These are phyloP conservation scores for Microtus pennsylvanicus DNA, from an alignment of 2,113 vertebrate species.

Conservation along the genomic window DNA sequence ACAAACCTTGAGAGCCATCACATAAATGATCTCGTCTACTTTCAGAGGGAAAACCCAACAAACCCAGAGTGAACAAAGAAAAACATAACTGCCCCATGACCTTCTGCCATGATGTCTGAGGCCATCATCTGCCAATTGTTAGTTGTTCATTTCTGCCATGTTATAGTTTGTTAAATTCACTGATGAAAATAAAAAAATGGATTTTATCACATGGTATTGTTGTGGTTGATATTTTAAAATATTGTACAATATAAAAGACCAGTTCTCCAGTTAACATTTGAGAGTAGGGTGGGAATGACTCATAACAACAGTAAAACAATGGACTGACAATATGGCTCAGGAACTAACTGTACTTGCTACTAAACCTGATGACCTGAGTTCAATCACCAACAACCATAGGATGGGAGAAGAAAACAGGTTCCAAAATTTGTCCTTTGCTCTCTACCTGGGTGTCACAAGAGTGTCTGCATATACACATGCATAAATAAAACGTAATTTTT, in stretches of 20 bases:
- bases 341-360: not conserved
- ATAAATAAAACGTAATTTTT: not conserved
- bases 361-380: not conserved
- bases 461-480: too few species aligned
- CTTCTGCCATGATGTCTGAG: not conserved
- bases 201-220: not conserved
- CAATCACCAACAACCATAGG: not conserved
- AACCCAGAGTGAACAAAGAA: not conserved
- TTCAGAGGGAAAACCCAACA: constrained; percentile 33
- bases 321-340: too few species aligned
- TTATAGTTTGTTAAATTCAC: not conserved
- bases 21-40: constrained; percentile 1
- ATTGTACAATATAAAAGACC: not conserved
- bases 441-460: not conserved
- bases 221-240: not conserved
- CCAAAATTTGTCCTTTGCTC: not conserved
- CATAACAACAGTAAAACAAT: not conserved
- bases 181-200: not conserved
- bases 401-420: not conserved
- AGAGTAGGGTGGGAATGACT: not conserved
- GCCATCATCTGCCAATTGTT: not conserved
- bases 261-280: not conserved
- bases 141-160: not conserved
- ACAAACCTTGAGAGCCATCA: not conserved
- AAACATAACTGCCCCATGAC: constrained; percentile 6